These are phyloP conservation scores for Bolinopsis microptera DNA, from an alignment of 37 sponge, comb jelly and placozoan species.

Conservation along the genomic window DNA sequence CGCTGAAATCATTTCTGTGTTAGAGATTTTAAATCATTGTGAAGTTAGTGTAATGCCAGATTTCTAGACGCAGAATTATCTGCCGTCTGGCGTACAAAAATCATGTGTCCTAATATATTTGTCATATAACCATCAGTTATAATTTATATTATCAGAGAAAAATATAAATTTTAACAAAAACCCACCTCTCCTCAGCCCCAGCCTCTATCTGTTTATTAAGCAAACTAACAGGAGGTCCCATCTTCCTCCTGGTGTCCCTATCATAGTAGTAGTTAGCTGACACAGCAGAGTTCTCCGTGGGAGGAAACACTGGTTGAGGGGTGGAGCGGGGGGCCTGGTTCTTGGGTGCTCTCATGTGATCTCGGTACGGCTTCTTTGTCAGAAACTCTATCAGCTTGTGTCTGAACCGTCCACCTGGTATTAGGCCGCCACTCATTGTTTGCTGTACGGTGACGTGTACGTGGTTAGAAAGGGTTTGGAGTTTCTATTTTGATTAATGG, in stretches of 20 bases:
- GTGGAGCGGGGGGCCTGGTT: conserved; percentile 19
- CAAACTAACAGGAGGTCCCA: conserved; percentile 43
- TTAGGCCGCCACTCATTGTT: neutral
- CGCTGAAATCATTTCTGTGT: neutral
- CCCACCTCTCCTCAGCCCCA: neutral
- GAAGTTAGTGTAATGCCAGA: too few relatives aligned
- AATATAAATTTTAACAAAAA: too few relatives aligned
- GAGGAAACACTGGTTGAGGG: neutral
- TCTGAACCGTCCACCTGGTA: conserved; percentile 28
- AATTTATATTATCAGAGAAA: too few relatives aligned
- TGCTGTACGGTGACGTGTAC: neutral
- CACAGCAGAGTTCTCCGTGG: conserved; percentile 34
- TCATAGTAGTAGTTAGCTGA: conserved; percentile 18
- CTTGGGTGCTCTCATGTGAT: neutral
- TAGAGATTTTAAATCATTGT: too few relatives aligned
- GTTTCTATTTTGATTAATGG: too few relatives aligned
- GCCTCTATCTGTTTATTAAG: conserved; percentile 37
- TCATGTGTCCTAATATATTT: too few relatives aligned
- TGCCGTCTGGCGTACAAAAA: too few relatives aligned
- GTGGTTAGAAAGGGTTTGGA: too few relatives aligned
- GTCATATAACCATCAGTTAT: too few relatives aligned
- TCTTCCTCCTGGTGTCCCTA: conserved; percentile 6
- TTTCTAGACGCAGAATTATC: too few relatives aligned
- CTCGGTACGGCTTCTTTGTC: conserved; percentile 55
- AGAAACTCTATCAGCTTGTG: neutral